phyloP scores from a whole-genome alignment of 2,888 invertebrate genomes.

The Caenorhabditis sp. region DNA sequence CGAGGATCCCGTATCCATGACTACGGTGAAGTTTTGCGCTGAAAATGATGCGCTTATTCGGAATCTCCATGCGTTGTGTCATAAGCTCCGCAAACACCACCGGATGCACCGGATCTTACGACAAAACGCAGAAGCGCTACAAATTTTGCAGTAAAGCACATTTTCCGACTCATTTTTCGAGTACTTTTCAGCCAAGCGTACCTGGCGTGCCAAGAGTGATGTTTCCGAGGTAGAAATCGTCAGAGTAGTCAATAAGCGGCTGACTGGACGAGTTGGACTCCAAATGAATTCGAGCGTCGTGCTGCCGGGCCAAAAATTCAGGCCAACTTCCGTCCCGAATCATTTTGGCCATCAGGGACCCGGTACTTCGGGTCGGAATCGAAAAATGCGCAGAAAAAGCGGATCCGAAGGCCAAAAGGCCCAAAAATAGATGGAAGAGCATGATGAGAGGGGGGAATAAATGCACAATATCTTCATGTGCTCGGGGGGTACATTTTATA shows the following conservation, averaged over 20 bases:
- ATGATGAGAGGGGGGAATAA: too few relatives aligned
- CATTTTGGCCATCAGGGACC: background rate
- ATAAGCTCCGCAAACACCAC: too few relatives aligned
- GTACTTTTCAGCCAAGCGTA: slow-evolving; percentile 9
- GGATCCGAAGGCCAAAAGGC: background rate
- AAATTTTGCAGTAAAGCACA: too few relatives aligned
- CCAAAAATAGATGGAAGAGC: too few relatives aligned
- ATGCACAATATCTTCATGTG: too few relatives aligned
- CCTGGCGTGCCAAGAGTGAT: slow-evolving; percentile 82
- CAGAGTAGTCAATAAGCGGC: slow-evolving; percentile 47
- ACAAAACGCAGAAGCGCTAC: too few relatives aligned
- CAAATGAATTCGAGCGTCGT: background rate
- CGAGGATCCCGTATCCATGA: slow-evolving; percentile 57
- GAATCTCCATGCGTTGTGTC: too few relatives aligned
- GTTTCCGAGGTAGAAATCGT: slow-evolving; percentile 80
- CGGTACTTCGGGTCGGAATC: background rate
- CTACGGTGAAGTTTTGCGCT: slow-evolving; percentile 55
- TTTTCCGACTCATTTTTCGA: too few relatives aligned
- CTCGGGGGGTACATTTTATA: too few relatives aligned
- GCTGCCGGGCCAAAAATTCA: background rate
- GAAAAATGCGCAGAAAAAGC: background rate
- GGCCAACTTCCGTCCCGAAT: background rate
- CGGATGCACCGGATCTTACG: too few relatives aligned
- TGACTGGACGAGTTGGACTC: slow-evolving; percentile 53
- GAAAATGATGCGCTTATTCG: background rate